These are phyloP conservation scores for Sitobion miscanthi DNA, from an alignment of 1,140 invertebrate species.

Conservation along the genomic window DNA sequence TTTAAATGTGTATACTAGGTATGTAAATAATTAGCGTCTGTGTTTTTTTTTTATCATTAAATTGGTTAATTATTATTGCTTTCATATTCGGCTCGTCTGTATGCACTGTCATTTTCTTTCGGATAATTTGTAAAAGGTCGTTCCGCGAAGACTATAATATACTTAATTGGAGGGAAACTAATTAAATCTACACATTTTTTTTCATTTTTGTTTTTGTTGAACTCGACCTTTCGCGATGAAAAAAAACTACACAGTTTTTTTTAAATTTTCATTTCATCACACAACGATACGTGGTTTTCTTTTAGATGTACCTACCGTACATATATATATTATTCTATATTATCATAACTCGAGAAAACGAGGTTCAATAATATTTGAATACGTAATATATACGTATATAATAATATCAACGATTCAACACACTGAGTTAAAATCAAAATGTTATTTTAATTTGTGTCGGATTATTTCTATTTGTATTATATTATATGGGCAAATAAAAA, in stretches of 20 bases:
- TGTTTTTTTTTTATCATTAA: neutral
- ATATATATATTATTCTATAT: neutral
- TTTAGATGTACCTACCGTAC: neutral
- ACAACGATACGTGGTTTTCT: neutral
- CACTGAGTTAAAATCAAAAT: neutral
- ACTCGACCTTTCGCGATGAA: neutral
- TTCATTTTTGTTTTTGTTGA: neutral
- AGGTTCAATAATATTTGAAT: neutral
- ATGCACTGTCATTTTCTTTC: neutral
- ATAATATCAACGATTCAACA: neutral
- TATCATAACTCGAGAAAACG: neutral
- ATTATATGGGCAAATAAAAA: neutral
- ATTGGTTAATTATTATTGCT: neutral
- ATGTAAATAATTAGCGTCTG: neutral
- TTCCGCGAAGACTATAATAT: neutral
- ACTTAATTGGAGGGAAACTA: constrained; percentile 9
- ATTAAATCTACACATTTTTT: neutral
- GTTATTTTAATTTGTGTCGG: neutral
- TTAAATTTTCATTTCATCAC: neutral
- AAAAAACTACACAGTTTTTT: neutral
- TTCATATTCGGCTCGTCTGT: neutral
- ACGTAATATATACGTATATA: neutral
- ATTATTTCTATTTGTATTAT: neutral
- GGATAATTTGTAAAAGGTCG: neutral
- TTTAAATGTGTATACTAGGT: neutral